phyloP scores from a whole-genome alignment of 2,888 invertebrate genomes.

The Blastobasis lacticolella region DNA sequence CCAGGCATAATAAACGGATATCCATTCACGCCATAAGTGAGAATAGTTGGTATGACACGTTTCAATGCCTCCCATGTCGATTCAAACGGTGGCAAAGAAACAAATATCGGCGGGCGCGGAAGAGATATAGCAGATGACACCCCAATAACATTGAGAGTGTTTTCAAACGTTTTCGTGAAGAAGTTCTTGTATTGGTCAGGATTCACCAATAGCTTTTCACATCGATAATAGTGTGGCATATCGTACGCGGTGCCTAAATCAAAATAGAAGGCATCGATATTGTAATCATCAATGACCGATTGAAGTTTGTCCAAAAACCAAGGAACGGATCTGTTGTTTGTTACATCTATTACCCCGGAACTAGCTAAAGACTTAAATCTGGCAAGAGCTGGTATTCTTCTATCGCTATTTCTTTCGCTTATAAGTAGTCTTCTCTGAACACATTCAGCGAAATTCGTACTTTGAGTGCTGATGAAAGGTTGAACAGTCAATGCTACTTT shows the following conservation, averaged over 20 bases:
- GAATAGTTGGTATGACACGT: constrained; percentile 88
- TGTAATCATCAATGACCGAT: constrained; percentile 79
- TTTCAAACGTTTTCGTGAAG: constrained; percentile 78
- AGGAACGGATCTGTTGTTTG: constrained; percentile 84
- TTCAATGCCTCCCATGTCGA: constrained; percentile 91
- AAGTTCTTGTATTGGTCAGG: constrained; percentile 88
- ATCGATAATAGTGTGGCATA: constrained; percentile 89
- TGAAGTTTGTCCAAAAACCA: constrained; percentile 87
- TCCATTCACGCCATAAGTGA: constrained; percentile 92
- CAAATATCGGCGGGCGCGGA: constrained; percentile 89
- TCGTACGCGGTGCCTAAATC: constrained; percentile 89
- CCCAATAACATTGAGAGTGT: constrained; percentile 80
- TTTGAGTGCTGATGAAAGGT: constrained; percentile 92
- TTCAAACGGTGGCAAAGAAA: constrained; percentile 88
- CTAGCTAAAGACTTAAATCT: constrained; percentile 86
- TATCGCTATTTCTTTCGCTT: constrained; percentile 85
- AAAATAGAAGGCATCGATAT: constrained; percentile 89
- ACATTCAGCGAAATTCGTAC: constrained; percentile 86
- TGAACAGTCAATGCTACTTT: constrained; percentile 91
- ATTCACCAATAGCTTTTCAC: constrained; percentile 81
- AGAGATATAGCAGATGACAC: constrained; percentile 87
- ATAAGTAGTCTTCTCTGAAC: constrained; percentile 83
- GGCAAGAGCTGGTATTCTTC: constrained; percentile 87
- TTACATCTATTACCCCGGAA: constrained; percentile 90
- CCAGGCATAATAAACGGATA: constrained; percentile 96